Base-by-base conservation (phyloP, 1,140 invertebrate species). In the Lasaia peninsularis region DNA sequence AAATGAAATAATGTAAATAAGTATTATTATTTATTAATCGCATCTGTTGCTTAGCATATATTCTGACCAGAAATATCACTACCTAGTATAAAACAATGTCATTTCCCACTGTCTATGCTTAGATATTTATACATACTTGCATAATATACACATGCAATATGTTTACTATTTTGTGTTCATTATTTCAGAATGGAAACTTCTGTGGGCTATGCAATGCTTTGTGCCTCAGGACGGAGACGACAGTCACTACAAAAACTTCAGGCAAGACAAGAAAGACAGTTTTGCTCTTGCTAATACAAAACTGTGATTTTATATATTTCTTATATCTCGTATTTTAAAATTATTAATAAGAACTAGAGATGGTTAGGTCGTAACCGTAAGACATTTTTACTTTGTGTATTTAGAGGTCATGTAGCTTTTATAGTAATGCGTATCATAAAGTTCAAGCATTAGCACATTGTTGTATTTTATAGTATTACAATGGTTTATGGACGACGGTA, bases 141-240 rank as follows among this genome's bases (percentile, higher is more conserved):
- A n/a, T n/a, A n/a, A n/a, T n/a, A n/a, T 9, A 0, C 11, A 0
- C 7, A 34, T 7, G 33, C 33, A 7, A 9, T 34, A 34, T 34
- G 33, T 34, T n/a, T n/a, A n/a, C n/a, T 28, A 28, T 28, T 28
- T 28, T 28, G 24, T 28, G 24, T 28, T 28, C 8, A 2, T 21
- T 11, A 20, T 78, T 81, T 14, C 69, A 90, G 87, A 73, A 90
- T 90, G 89, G 89, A 90, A 61, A 67, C 74, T 0, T 90, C 88
- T 18, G 89, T 90, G 7, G 89, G 89, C 65, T 90, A 88, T 40
- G 89, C 89, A 2, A 86, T 90, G 89, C 71, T 87, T 12, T 90
- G 87, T 57, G 84, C 89, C 1, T 80, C 86, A 2, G 84, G 86
- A 0, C 68, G 86, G 14, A 75, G 84, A 7, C 73, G 83, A 2